Base-by-base conservation (phyloP, 1,140 invertebrate genomes). In the Drosophila ercepeae region DNA sequence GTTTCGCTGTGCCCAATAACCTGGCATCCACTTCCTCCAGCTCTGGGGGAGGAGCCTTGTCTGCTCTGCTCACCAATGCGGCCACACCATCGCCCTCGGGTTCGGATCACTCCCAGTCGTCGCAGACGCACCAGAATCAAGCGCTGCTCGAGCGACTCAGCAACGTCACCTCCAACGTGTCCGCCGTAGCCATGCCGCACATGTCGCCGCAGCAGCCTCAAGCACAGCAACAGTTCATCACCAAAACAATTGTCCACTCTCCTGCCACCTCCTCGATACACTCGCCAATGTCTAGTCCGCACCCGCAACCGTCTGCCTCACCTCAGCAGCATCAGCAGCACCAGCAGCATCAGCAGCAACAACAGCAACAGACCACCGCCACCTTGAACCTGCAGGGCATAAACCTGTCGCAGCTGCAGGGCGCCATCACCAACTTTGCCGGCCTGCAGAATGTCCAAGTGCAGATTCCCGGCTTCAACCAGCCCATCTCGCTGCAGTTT, bases 391-490 rank as follows among this genome's bases (percentile, higher is more conserved):
- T 95, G 36, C 94, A 96, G 91, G 94, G 95, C 72, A 93, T 97
- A 49, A 97, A 96, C 92, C 92, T 97, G 55, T 93, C 95, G 49
- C 95, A 94, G 78, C 92, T 97, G 44, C 95, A 95, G 88, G 93
- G 93, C 7, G 93, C 93, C 3, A 94, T 94, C 86, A 93, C 94
- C 2, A 94, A 91, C 44, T 91, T 96, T 50, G 94, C 95, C 48
- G 95, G 95, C 45, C 91, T 96, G 14, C 95, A 97, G 92, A 96
- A 96, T 92, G 95, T 96, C 48, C 94, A 95, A 91, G 94, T 95
- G 29, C 96, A 96, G 82, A 94, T 96, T 75, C 95, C 95, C 13
- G 95, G 95, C 36, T 93, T 96, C 36, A 93, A 95, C 9, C 95
- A 96, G 72, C 95, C 95, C 8, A 96, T 97, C 77, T 96, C 95